Evolutionary conservation across 1,140 invertebrate genomes (phyloP).

Genomic region (Helicoverpa armigera): DNA sequence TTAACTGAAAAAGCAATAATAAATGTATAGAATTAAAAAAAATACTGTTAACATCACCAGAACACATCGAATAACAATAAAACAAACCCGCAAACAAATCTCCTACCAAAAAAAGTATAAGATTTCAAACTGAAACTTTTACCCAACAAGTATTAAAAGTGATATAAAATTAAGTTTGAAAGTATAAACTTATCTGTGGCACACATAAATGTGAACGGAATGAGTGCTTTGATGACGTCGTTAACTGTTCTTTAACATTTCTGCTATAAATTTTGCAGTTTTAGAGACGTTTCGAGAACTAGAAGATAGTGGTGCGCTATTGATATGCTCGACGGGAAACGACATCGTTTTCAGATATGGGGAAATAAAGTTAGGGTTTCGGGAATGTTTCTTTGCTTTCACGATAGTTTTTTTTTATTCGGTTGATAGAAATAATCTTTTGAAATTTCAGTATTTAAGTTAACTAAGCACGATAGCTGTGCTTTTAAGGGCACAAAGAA

Average conservation of each 20-base stretch:
- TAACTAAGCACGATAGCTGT: no score
- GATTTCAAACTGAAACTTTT: neutral
- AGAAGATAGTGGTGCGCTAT: neutral
- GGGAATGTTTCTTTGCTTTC: no score
- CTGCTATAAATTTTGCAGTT: constrained; percentile 6
- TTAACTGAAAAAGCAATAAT: no score
- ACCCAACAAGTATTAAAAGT: constrained; percentile 20
- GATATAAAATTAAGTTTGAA: constrained; percentile 20
- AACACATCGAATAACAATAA: neutral
- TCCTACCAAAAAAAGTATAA: neutral
- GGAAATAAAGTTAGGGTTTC: no score
- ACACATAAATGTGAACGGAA: constrained; percentile 28
- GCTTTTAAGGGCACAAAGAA: no score
- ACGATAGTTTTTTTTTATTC: no score
- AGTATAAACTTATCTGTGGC: constrained; percentile 6
- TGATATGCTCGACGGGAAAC: neutral
- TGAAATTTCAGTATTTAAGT: no score
- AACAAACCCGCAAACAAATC: neutral
- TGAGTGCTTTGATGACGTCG: constrained; percentile 4
- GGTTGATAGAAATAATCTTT: no score
- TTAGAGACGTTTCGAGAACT: neutral
- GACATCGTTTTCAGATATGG: no score
- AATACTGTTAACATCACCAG: no score
- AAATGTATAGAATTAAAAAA: no score
- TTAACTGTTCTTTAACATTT: constrained; percentile 16